These are phyloP conservation scores for Tonatia bakeri DNA, from an alignment of 2,113 vertebrate genomes.

Conservation along the genomic window DNA sequence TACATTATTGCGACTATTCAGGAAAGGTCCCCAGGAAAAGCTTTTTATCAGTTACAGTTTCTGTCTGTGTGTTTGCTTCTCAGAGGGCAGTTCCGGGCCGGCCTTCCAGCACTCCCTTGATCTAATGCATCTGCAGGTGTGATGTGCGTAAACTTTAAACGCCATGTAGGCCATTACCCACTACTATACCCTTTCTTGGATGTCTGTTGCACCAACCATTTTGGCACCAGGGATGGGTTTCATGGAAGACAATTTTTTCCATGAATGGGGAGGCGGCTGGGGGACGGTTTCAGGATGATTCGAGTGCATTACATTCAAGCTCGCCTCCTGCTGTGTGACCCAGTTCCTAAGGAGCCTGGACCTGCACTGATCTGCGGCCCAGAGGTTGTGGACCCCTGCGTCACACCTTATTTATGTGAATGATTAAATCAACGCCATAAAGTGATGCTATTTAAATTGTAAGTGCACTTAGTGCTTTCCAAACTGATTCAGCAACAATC, in stretches of 20 bases:
- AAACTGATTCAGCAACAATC: slow-evolving; percentile 10
- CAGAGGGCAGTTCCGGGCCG: neutral
- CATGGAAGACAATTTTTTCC: too few relatives aligned
- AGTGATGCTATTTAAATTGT: slow-evolving; percentile 15
- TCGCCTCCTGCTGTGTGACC: too few relatives aligned
- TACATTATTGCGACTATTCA: neutral
- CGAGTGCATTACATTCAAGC: too few relatives aligned
- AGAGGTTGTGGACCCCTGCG: too few relatives aligned
- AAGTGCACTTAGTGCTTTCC: neutral
- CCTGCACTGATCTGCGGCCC: too few relatives aligned
- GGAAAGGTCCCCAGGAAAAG: neutral
- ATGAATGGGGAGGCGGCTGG: too few relatives aligned
- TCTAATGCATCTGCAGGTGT: neutral
- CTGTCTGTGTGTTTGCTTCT: neutral
- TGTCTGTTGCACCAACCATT: neutral
- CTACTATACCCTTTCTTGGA: neutral
- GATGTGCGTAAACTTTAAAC: neutral
- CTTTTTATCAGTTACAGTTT: neutral
- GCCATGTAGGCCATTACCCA: neutral
- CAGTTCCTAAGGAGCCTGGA: too few relatives aligned
- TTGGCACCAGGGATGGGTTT: too few relatives aligned
- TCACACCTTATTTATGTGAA: neutral
- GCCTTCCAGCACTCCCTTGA: neutral
- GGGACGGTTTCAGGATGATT: too few relatives aligned
- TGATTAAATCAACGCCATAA: neutral